These are phyloP conservation scores for Theristus sp. DNA, from an alignment of 2,888 invertebrate genomes.

Conservation along the genomic window DNA sequence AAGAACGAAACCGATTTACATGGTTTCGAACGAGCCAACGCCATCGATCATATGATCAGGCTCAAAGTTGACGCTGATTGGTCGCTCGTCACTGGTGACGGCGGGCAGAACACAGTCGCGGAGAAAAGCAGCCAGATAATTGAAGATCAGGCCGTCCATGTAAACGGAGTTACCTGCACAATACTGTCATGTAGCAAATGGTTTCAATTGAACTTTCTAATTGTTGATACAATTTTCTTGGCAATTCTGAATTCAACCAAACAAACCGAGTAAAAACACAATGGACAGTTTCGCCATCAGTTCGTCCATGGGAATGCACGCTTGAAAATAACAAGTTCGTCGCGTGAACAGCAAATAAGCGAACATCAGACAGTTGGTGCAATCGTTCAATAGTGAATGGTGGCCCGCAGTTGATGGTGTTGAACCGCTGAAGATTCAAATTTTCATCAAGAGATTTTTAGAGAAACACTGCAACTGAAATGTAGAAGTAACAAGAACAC, in stretches of 20 bases:
- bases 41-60: not conserved
- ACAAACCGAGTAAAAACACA: not conserved
- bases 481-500: no score
- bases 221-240: no score
- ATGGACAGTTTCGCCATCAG: not conserved
- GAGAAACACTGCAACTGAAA: no score
- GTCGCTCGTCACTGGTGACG: not conserved
- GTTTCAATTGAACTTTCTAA: no score
- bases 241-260: no score
- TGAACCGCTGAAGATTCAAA: no score
- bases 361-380: not conserved
- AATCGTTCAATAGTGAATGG: no score
- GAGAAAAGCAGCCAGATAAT: not conserved
- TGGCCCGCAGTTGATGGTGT: no score
- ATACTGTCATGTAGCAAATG: not conserved
- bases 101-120: not conserved
- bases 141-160: not conserved
- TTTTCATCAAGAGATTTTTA: no score
- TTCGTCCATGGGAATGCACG: not conserved
- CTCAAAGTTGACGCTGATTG: not conserved
- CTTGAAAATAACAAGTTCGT: not conserved
- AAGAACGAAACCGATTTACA: no score
- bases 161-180: not conserved
- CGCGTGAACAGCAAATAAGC: not conserved
- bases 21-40: not conserved